Conservation (phyloP, 2,797 vertebrate genomes). For the Microtus agrestis region DNA sequence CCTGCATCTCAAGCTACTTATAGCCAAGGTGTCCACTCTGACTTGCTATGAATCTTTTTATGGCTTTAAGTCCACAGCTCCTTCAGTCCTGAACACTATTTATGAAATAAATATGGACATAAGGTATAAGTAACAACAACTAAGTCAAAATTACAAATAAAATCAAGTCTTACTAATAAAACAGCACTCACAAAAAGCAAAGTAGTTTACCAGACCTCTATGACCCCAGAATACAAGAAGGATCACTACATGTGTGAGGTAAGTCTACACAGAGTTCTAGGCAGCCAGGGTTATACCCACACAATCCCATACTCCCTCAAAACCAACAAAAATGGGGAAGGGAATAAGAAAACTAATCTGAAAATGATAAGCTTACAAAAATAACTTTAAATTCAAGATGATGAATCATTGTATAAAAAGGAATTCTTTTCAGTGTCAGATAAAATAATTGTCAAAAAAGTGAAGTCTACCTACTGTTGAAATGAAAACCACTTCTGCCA, state of each 20-base stretch:
- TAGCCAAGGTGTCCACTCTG: not conserved
- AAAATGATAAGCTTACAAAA: constrained; percentile 22
- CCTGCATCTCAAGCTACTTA: not conserved
- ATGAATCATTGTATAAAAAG: constrained; percentile 43
- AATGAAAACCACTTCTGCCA: constrained; percentile 33
- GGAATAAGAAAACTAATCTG: not conserved
- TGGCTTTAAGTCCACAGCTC: constrained; percentile 47
- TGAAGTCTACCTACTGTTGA: constrained; percentile 30
- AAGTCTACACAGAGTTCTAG: not conserved
- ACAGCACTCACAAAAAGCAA: constrained; percentile 20
- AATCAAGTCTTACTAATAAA: constrained; percentile 26
- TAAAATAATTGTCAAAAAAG: constrained; percentile 54
- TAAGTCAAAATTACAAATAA: constrained; percentile 11
- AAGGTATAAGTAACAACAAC: constrained; percentile 11
- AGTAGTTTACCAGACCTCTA: not conserved
- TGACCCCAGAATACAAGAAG: not conserved
- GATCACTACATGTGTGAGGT: not conserved
- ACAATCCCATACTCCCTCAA: not conserved
- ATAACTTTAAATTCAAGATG: not conserved
- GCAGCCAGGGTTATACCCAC: not conserved
- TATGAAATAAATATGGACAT: constrained; percentile 22
- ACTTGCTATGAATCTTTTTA: constrained; percentile 40
- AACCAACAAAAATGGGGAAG: not conserved
- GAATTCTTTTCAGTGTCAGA: constrained; percentile 41
- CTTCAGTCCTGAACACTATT: constrained; percentile 50